Evolutionary conservation across 2,797 vertebrate species (phyloP).

Genomic region (Anguilla marmorata): DNA sequence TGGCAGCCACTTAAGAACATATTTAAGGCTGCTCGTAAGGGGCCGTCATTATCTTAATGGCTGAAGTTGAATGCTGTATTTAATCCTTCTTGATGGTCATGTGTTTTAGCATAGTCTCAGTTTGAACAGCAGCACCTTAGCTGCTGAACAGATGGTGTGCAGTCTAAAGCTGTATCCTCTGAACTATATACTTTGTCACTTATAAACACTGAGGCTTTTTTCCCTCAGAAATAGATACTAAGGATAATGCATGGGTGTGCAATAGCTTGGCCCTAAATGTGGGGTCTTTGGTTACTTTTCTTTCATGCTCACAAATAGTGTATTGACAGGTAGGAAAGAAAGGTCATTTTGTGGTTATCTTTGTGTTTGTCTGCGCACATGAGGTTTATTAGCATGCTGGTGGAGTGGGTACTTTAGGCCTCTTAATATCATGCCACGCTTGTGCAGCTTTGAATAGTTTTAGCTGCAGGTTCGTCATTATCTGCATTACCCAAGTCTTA

Average conservation of each 20-base stretch:
- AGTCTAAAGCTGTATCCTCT: not conserved
- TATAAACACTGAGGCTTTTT: not conserved
- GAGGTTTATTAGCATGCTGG: constrained; percentile 1
- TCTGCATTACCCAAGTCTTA: not conserved
- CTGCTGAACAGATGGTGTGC: constrained; percentile 6
- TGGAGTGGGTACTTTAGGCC: not conserved
- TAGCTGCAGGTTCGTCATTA: not conserved
- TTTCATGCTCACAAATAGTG: not conserved
- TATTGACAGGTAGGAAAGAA: not conserved
- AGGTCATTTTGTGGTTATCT: constrained; percentile 5
- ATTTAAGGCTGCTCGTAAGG: not conserved
- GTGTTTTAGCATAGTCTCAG: not conserved
- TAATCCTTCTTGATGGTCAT: constrained; percentile 2
- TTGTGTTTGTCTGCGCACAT: not conserved
- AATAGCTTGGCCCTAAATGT: not conserved
- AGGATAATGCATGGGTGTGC: not conserved
- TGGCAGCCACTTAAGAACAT: not conserved
- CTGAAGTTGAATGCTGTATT: not conserved
- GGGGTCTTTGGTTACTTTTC: not conserved
- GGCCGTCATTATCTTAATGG: not conserved
- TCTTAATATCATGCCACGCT: not conserved
- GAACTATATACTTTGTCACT: not conserved
- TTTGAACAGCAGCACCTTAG: not conserved
- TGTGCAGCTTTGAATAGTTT: not conserved
- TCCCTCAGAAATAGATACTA: not conserved